Conservation (phyloP, 2,113 vertebrate genomes). For the Elephantulus edwardii region DNA sequence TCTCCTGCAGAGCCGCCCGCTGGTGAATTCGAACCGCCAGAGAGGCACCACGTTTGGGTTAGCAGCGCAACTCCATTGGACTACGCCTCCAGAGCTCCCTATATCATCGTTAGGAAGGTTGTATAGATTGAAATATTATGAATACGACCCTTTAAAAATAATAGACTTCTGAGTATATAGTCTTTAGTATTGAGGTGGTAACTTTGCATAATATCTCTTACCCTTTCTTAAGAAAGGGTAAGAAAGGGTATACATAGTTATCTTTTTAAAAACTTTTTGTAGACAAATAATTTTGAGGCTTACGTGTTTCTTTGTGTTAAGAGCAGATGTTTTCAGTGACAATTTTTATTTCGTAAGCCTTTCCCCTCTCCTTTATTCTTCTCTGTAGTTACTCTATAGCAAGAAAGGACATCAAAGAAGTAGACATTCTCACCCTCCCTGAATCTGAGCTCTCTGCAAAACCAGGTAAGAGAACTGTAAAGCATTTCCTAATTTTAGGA, state of each 20-base stretch:
- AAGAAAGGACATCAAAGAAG: constrained; percentile 90
- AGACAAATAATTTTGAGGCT: constrained; percentile 27
- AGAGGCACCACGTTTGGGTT: too few relatives aligned
- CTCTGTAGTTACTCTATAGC: constrained; percentile 89
- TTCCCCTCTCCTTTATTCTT: constrained; percentile 40
- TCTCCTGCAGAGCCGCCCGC: too few relatives aligned
- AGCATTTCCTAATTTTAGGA: neutral
- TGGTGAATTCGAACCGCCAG: too few relatives aligned
- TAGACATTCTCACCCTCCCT: constrained; percentile 84
- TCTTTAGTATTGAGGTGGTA: constrained; percentile 8
- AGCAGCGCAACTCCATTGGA: too few relatives aligned
- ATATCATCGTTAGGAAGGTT: neutral
- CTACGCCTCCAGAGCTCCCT: too few relatives aligned
- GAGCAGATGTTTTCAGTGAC: neutral
- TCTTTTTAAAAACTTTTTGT: constrained; percentile 20
- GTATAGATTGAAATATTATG: constrained; percentile 12
- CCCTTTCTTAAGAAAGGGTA: constrained; percentile 31
- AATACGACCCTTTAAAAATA: constrained; percentile 26
- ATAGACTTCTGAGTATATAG: neutral
- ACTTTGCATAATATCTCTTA: constrained; percentile 27
- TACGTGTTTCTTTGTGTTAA: neutral
- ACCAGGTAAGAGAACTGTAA: constrained; percentile 87
- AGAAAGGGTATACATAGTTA: neutral
- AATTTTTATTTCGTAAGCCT: constrained; percentile 45
- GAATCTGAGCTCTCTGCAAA: constrained; percentile 87